Percentiles rank a stretch among this genome's conserved stretches.
These are phyloP conservation scores for Pristionchus pacificus DNA, from an alignment of 1,140 invertebrate species.

Conservation along the genomic window DNA sequence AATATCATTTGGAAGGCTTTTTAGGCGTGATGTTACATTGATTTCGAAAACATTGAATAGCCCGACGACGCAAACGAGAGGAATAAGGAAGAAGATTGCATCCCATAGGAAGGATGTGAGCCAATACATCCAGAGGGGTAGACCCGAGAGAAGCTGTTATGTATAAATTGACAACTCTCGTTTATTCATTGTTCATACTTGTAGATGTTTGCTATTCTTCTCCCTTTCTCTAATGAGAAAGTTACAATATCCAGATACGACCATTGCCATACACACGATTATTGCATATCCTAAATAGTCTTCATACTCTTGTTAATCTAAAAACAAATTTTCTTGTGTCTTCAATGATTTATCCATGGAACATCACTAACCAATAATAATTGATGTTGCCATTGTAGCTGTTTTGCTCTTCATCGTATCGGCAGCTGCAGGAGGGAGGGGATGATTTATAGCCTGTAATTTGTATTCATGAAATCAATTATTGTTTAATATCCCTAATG, in stretches of 20 bases:
- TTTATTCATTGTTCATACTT: no score
- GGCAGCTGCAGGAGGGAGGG: conserved; percentile 25
- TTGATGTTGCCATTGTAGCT: conserved; percentile 16
- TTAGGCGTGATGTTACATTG: no score
- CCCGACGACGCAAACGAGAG: conserved; percentile 17
- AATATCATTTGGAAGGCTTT: no score
- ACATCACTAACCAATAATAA: conserved; percentile 11
- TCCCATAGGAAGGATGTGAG: conserved; percentile 34
- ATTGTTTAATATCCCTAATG: no score
- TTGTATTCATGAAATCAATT: no score
- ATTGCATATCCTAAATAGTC: conserved; percentile 10
- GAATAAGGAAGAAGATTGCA: conserved; percentile 57
- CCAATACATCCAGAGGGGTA: conserved; percentile 38
- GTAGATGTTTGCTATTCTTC: conserved; percentile 41
- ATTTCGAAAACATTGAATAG: conserved; percentile 35
- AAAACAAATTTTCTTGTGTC: no score
- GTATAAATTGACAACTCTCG: no score
- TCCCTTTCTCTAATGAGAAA: conserved; percentile 37
- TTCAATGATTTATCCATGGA: no score
- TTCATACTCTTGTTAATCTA: conserved; percentile 7
- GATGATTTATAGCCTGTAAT: conserved; percentile 31
- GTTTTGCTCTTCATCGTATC: conserved; percentile 30
- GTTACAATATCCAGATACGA: conserved; percentile 30
- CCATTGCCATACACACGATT: conserved; percentile 32
- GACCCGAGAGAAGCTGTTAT: conserved; percentile 25